Evolutionary conservation across 2,888 invertebrate genomes (phyloP).

Genomic region (Asteroscopus sphinx): DNA sequence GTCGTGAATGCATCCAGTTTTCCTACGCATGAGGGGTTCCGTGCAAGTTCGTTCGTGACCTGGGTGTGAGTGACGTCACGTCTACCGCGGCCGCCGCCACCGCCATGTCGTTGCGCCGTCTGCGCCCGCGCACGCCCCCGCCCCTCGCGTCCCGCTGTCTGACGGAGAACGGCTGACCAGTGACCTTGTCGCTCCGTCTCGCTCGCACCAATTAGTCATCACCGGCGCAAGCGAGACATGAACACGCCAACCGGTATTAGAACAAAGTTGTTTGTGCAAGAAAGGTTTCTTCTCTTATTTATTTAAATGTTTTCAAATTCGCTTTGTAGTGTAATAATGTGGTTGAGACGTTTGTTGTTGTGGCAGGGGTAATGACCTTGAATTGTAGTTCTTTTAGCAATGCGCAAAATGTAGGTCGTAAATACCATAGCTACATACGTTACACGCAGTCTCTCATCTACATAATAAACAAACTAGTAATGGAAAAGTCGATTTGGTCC

Average conservation of each 20-base stretch:
- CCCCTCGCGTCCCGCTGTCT: conserved; percentile 81
- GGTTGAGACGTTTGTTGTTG: conserved; percentile 74
- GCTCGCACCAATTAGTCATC: conserved; percentile 67
- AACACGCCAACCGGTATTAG: conserved; percentile 73
- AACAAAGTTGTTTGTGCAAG: conserved; percentile 84
- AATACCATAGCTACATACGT: conserved; percentile 34
- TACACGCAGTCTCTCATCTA: conserved; percentile 40
- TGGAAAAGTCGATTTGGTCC: conserved; percentile 26
- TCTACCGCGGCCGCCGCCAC: conserved; percentile 70
- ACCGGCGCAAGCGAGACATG: conserved; percentile 66
- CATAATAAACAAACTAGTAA: conserved; percentile 44
- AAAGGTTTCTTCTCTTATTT: conserved; percentile 85
- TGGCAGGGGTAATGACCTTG: conserved; percentile 84
- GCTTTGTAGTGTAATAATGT: conserved; percentile 80
- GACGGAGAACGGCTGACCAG: conserved; percentile 86
- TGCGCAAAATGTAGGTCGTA: conserved; percentile 68
- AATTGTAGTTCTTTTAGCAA: conserved; percentile 72
- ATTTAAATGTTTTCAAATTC: conserved; percentile 85
- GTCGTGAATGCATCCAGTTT: conserved; percentile 79
- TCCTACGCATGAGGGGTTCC: conserved; percentile 83
- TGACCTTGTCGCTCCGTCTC: conserved; percentile 85
- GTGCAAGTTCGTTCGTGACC: conserved; percentile 77
- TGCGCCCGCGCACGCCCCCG: conserved; percentile 79
- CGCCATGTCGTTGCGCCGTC: conserved; percentile 82
- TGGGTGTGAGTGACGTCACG: conserved; percentile 82